These are phyloP conservation scores for Euleptes europaea DNA, from an alignment of 2,113 vertebrate genomes.

Conservation along the genomic window DNA sequence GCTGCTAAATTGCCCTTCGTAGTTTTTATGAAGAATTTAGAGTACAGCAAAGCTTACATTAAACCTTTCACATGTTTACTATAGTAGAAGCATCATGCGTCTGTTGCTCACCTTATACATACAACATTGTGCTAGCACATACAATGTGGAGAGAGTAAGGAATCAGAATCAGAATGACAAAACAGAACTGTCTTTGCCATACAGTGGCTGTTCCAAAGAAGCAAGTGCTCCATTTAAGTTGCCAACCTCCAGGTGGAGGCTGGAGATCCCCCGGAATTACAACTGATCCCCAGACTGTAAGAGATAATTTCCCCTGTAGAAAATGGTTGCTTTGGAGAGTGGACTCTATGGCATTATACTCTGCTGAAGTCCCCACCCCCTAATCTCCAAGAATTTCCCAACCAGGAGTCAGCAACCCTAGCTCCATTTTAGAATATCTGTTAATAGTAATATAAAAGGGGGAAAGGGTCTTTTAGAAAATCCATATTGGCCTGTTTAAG, in stretches of 20 bases:
- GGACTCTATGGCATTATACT: no score
- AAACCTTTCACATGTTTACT: constrained; percentile 75
- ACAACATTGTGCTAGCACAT: constrained; percentile 59
- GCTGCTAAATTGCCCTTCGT: constrained; percentile 71
- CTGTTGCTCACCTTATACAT: constrained; percentile 66
- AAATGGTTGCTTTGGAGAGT: no score
- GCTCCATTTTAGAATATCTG: no score
- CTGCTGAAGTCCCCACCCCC: no score
- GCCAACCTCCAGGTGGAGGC: no score
- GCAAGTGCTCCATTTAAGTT: not conserved
- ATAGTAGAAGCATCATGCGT: constrained; percentile 65
- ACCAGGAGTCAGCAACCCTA: no score
- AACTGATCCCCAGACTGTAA: no score
- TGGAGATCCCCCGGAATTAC: no score
- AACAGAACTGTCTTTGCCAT: not conserved
- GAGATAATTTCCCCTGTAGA: no score
- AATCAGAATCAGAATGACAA: constrained; percentile 58
- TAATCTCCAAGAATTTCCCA: no score
- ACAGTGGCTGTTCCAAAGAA: not conserved
- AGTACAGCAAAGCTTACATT: constrained; percentile 73
- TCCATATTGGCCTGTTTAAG: not conserved
- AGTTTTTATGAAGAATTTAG: constrained; percentile 78
- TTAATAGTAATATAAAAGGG: not conserved
- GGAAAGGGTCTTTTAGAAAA: not conserved
- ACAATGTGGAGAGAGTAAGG: constrained; percentile 64